Evolutionary conservation across 2,888 invertebrate species (phyloP), one percentile per base, ranked within the genome.

Genomic region (Ganaspis brasiliensis): DNA sequence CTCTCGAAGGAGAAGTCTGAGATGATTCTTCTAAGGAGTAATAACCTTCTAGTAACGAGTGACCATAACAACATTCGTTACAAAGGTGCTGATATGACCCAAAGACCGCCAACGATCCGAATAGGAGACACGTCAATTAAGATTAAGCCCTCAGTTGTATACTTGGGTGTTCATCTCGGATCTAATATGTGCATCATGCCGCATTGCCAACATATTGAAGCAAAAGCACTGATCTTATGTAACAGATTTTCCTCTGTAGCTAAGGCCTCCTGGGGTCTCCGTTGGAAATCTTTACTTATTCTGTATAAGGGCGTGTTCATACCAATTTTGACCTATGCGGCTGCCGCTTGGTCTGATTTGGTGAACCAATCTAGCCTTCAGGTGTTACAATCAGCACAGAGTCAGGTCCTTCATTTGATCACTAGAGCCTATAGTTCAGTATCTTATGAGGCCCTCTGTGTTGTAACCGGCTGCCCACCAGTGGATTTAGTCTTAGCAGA

Each of bases 251-350:
- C 37, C 0, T 31, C 59, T 9, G 24, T 78, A 0, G 75, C 79
- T 0, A 56, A 31, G 9, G 56, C 59, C 0, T 56, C 74, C 16
- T 84, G 82, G 81, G 84, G 79, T 0, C 24, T 83, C 0, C 56
- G 61, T 2, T 19, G 5, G 5, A 40, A 56, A 0, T 37, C 31
- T 0, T 45, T 82, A 37, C 16, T 0, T 1, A 75, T 61, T 0
- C 56, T 81, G 0, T 83, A 83, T 35, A 78, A 55, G 10, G 76
- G 77, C 0, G 52, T 81, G 0, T 82, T 63, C 49, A 35, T 79
- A 2, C 79, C 81, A 0, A 77, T 79, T 0, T n/a, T 74, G 0
- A 59, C 78, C 0, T 83, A 82, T 26, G 83, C 77, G 9, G 74
- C 79, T 0, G 77, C 49, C 0, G 73, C 73, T 0, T 82, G 81